Evolutionary conservation across 1,140 invertebrate genomes (phyloP).

Genomic region (Pogonus chalceus): DNA sequence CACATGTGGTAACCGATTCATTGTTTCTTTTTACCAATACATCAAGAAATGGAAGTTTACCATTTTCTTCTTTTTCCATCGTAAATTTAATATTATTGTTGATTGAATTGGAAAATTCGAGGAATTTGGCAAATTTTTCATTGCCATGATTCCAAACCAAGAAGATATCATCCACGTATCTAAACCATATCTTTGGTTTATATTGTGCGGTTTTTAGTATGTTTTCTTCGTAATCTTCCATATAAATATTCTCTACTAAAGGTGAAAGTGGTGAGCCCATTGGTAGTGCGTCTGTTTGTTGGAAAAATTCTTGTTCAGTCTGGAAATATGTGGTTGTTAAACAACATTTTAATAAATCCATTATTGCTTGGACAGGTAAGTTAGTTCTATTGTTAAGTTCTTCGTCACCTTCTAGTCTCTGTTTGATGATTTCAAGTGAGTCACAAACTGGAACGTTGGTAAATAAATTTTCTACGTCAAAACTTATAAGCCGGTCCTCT

Average conservation of each 20-base stretch:
- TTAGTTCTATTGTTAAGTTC: conserved; percentile 11
- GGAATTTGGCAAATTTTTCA: conserved; percentile 7
- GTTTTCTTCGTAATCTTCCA: no score
- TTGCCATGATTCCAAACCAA: conserved; percentile 12
- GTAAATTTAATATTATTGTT: conserved; percentile 16
- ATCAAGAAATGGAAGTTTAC: no score
- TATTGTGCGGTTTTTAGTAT: conserved; percentile 9
- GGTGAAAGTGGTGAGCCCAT: conserved; percentile 10
- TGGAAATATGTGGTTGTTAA: no score
- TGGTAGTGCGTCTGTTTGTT: not conserved
- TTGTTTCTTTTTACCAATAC: conserved; percentile 9
- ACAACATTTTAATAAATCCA: no score
- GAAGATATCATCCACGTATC: no score
- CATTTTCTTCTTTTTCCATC: conserved; percentile 16
- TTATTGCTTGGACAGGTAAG: no score
- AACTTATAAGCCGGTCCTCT: not conserved
- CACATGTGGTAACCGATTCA: not conserved
- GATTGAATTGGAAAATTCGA: conserved; percentile 13
- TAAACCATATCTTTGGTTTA: conserved; percentile 15
- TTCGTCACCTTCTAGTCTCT: conserved; percentile 9
- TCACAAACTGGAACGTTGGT: conserved; percentile 10
- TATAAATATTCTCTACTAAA: conserved; percentile 10
- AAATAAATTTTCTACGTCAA: no score
- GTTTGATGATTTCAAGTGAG: conserved; percentile 5
- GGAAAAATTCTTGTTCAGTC: no score